Percentiles rank a stretch among this genome's conserved stretches.
phyloP scores from a whole-genome alignment of 2,888 invertebrate species.

The Noctua comes region DNA sequence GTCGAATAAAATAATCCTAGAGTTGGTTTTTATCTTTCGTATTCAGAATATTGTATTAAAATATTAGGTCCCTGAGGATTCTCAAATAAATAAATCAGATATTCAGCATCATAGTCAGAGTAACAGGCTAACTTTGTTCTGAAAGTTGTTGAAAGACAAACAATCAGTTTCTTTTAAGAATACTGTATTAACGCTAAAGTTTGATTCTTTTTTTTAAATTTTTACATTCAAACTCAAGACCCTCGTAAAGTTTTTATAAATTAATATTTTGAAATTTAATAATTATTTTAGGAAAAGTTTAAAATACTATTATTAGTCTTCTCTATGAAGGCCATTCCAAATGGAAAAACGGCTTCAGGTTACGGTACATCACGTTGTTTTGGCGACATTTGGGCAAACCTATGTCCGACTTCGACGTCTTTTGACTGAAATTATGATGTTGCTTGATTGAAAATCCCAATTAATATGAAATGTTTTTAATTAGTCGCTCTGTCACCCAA shows the following conservation, averaged over 20 bases:
- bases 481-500: neutral
- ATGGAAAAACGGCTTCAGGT: neutral
- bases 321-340: neutral
- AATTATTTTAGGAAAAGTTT: neutral
- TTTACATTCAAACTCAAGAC: neutral
- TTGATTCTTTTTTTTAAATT: neutral
- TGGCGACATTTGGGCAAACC: neutral
- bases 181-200: neutral
- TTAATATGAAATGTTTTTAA: neutral
- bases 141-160: conserved; percentile 28
- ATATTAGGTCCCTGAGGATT: conserved; percentile 12
- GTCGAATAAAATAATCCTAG: conserved; percentile 37
- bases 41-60: conserved; percentile 27
- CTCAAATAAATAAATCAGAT: conserved; percentile 16
- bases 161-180: conserved; percentile 11
- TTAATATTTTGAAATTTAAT: neutral
- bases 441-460: neutral
- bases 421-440: neutral
- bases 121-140: conserved; percentile 26
- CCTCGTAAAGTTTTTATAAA: neutral
- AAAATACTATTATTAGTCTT: neutral
- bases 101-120: conserved; percentile 13
- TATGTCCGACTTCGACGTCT: neutral
- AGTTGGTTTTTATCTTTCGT: conserved; percentile 31
- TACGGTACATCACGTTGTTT: neutral